Conservation (phyloP, 2,113 vertebrate genomes). For the Grantiella picta region DNA sequence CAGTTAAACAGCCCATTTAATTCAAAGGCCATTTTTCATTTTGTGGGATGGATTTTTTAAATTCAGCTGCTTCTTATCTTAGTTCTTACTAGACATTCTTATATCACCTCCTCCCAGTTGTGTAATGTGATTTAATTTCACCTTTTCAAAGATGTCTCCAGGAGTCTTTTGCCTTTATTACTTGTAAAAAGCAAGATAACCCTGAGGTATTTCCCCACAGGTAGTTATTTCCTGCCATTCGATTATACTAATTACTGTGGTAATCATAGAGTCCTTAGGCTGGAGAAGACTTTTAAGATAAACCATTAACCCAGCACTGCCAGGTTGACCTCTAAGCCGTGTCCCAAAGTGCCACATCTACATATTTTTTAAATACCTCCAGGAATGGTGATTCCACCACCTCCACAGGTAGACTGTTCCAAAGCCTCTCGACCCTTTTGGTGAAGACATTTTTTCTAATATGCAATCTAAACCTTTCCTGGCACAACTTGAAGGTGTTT, state of each 20-base stretch:
- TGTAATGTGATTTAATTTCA: not conserved
- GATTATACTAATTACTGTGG: not conserved
- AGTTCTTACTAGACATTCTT: not conserved
- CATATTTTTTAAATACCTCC: not conserved
- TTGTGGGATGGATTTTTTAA: not conserved
- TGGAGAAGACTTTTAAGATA: not conserved
- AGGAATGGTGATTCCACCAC: not conserved
- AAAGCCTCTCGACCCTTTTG: not conserved
- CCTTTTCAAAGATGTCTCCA: not conserved
- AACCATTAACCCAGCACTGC: not conserved
- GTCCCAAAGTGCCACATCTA: not conserved
- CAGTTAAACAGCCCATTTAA: not conserved
- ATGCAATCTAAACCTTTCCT: not conserved
- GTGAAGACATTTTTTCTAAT: not conserved
- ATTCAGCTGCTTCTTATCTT: conserved; percentile 7
- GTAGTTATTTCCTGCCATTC: not conserved
- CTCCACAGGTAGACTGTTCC: not conserved
- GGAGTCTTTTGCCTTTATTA: not conserved
- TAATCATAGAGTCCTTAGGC: not conserved
- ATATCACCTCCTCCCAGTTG: not conserved
- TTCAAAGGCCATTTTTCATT: not conserved
- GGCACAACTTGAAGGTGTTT: not conserved
- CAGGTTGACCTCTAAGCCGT: not conserved
- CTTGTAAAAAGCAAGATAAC: not conserved
- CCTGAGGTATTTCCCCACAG: not conserved